A percentile compares a stretch with the other conserved stretches of the same genome.
Conservation (phyloP, 2,797 vertebrate genomes). For the Staurois parvus region DNA sequence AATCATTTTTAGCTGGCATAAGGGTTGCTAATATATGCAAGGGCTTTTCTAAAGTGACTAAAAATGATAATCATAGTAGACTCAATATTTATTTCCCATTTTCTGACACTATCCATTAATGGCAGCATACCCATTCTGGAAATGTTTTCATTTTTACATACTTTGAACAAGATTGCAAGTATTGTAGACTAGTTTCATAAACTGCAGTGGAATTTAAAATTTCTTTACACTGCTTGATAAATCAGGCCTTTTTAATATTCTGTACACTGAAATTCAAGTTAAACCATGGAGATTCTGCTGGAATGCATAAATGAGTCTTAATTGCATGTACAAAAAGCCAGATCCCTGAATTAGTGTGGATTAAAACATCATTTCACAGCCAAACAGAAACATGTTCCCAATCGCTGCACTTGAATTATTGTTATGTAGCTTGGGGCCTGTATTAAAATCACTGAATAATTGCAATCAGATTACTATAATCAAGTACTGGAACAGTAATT, state of each 20-base stretch:
- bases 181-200: constrained; percentile 10
- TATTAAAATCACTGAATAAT: constrained; percentile 99
- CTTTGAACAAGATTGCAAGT: constrained; percentile 15
- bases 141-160: constrained; percentile 36
- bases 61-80: neutral
- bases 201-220: neutral
- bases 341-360: constrained; percentile 83
- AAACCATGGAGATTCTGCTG: constrained; percentile 86
- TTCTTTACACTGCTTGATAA: constrained; percentile 49
- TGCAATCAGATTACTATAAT: constrained; percentile 99
- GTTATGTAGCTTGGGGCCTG: constrained; percentile 98
- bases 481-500: constrained; percentile 99
- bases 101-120: neutral
- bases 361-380: constrained; percentile 94
- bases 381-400: constrained; percentile 96
- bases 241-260: constrained; percentile 55
- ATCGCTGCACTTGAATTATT: constrained; percentile 98
- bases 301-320: constrained; percentile 87
- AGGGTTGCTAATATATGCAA: no score
- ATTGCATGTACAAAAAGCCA: constrained; percentile 86
- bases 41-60: neutral
- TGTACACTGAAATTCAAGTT: constrained; percentile 85
- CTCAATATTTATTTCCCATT: neutral
- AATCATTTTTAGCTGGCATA: no score
- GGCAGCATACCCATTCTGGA: neutral